These are phyloP conservation scores for Lomographa bimaculata DNA, from an alignment of 2,888 invertebrate genomes.

Conservation along the genomic window DNA sequence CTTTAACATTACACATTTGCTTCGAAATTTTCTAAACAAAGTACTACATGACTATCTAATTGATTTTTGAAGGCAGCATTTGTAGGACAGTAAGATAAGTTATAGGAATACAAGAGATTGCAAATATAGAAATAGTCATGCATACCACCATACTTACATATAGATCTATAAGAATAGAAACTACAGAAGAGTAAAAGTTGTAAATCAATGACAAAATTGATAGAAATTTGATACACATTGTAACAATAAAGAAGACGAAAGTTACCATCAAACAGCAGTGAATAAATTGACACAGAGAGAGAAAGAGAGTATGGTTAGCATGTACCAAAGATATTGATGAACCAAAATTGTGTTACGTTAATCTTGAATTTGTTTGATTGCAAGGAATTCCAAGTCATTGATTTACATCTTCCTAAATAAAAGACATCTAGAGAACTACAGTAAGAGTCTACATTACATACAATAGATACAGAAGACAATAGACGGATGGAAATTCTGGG, in stretches of 20 bases:
- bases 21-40: too few species aligned
- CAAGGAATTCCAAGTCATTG: slow-evolving; percentile 28
- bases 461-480: slow-evolving; percentile 79
- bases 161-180: slow-evolving; percentile 38
- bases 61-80: too few species aligned
- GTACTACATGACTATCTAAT: too few species aligned
- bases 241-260: too few species aligned
- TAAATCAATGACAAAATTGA: slow-evolving; percentile 38
- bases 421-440: slow-evolving; percentile 68
- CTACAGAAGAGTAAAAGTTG: slow-evolving; percentile 40
- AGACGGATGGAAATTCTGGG: slow-evolving; percentile 85
- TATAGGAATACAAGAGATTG: not conserved
- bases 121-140: slow-evolving; percentile 32
- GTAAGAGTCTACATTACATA: slow-evolving; percentile 72
- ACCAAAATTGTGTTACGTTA: too few species aligned
- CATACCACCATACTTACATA: slow-evolving; percentile 40
- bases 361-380: too few species aligned
- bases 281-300: slow-evolving; percentile 3
- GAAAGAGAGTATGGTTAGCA: not conserved
- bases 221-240: too few species aligned
- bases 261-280: too few species aligned
- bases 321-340: too few species aligned
- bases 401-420: slow-evolving; percentile 46
- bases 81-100: too few species aligned
- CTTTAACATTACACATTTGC: too few species aligned